Evolutionary conservation across 2,797 vertebrate species (phyloP), one percentile per base, ranked within the genome.

Genomic region (Aplochiton taeniatus): DNA sequence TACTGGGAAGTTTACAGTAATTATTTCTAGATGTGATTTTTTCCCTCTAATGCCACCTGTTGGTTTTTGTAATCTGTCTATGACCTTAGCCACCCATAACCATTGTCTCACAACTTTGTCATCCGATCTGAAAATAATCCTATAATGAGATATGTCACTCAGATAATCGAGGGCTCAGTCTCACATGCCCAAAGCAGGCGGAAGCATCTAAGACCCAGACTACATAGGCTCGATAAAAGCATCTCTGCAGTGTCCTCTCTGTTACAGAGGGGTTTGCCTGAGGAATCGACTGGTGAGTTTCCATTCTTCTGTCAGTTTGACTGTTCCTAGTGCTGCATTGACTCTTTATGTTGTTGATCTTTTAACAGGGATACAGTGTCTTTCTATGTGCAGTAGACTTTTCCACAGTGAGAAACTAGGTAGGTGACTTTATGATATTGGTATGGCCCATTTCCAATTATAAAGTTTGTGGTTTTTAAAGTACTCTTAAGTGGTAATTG

Each of bases 161-260:
- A 62, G 51, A 48, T 62, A 42, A 51, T 62, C n/a, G 13, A 11
- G 31, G 31, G 19, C 49, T 51, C 48, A 51, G 13, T 16, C 1
- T 51, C 17, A 2, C 31, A 41, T 20, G 43, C 58, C 58, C 58
- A 46, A 19, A 20, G 19, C 44, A 47, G 20, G 17, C 11, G 17
- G 58, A 19, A 60, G 31, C 20, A 51, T 62, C 18, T 17, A 43
- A 61, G 9, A 4, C 48, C 18, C 31, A 49, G 41, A 52, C 59
- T 48, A 61, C 49, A 61, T 51, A 11, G 51, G 43, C 60, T 62
- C 48, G 41, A 62, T 62, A 62, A 62, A 62, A 62, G 60, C 31
- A 50, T 14, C 31, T 51, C 60, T n/a, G 31, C 9, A n/a, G 31
- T 50, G 56, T 12, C 31, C 11, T 12, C 45, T 17, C 43, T 13